A percentile compares a stretch with the other conserved stretches of the same genome.
These are phyloP conservation scores for Gambelia wislizenii DNA, from an alignment of 2,797 vertebrate species.

Conservation along the genomic window DNA sequence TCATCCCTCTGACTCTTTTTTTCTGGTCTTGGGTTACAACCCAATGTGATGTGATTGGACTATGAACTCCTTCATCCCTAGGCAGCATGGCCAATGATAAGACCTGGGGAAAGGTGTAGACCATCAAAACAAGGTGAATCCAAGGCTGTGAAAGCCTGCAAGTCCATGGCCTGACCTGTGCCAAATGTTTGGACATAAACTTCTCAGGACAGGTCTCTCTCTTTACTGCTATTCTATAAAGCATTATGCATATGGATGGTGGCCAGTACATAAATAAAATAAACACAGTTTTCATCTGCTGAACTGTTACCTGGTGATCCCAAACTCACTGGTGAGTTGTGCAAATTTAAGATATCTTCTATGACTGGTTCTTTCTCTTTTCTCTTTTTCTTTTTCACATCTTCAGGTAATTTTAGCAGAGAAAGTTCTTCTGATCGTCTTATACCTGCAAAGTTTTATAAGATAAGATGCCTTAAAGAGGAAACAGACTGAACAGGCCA, in stretches of 20 bases:
- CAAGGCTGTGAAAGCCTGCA: background rate
- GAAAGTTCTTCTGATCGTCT: slow-evolving; percentile 95
- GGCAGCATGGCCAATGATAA: background rate
- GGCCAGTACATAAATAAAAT: background rate
- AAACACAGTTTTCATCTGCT: background rate
- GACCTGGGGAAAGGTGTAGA: background rate
- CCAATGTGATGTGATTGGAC: no score
- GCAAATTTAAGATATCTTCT: slow-evolving; percentile 90
- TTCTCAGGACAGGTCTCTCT: background rate
- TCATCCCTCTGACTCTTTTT: background rate
- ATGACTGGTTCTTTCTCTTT: slow-evolving; percentile 87
- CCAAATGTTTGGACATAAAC: background rate
- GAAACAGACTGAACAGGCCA: background rate
- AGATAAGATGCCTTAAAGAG: slow-evolving; percentile 34
- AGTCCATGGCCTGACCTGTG: background rate
- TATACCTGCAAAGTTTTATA: slow-evolving; percentile 84
- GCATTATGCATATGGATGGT: background rate
- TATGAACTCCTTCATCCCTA: background rate
- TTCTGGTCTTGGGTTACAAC: background rate
- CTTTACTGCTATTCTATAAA: background rate
- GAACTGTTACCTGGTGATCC: slow-evolving; percentile 80
- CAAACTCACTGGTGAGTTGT: slow-evolving; percentile 80
- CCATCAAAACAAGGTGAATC: background rate
- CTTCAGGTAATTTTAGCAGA: slow-evolving; percentile 86
- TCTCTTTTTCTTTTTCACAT: slow-evolving; percentile 93